Base-by-base conservation (phyloP, 2,797 vertebrate species). In the Calcarius lapponicus region DNA sequence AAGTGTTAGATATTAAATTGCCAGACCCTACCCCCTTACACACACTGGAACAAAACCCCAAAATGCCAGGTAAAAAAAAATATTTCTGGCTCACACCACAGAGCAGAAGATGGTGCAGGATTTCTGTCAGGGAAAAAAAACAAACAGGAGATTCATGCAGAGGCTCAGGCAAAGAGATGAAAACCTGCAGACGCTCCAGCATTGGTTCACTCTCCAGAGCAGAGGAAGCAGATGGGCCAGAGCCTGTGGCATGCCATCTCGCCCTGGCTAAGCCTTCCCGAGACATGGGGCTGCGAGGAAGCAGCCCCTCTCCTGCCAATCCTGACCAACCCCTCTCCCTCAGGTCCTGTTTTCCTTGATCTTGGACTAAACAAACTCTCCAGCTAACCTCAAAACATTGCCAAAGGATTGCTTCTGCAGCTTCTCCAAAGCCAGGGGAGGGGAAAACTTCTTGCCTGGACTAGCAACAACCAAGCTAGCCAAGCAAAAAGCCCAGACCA, bases 281-380 rank as follows among this genome's bases (percentile, higher is more conserved):
- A 31, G 11, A 13, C 0, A 0, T 34, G 25, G 31, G 32, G 38
- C 56, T 43, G 56, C 17, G 47, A 51, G 0, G 0, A 25, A 53
- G 28, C 2, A 0, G 28, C 11, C 18, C 22, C 32, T 17, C 21
- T 82, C 17, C 26, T 0, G 0, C 28, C 0, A 0, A 28, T 45
- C 57, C 40, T 26, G 4, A 28, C 28, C 3, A 3, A 12, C 10
- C 6, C 11, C 22, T 54, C 28, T 47, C 57, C 7, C 5, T 18
- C 9, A n/a, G 48, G 8, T 12, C n/a, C 4, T 3, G 0, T 28
- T 45, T 32, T 22, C n/a, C 22, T 22, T 45, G 28, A 32, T 15
- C 28, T 45, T 2, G 1, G 3, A n/a, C n/a, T 38, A 22, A 54
- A 28, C 2, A 45, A 62, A 5, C 18, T 62, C 28, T 22, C n/a